Percentiles rank a stretch among this genome's conserved stretches.
These are phyloP conservation scores for Dallia pectoralis DNA, from an alignment of 2,797 vertebrate genomes.

Conservation along the genomic window DNA sequence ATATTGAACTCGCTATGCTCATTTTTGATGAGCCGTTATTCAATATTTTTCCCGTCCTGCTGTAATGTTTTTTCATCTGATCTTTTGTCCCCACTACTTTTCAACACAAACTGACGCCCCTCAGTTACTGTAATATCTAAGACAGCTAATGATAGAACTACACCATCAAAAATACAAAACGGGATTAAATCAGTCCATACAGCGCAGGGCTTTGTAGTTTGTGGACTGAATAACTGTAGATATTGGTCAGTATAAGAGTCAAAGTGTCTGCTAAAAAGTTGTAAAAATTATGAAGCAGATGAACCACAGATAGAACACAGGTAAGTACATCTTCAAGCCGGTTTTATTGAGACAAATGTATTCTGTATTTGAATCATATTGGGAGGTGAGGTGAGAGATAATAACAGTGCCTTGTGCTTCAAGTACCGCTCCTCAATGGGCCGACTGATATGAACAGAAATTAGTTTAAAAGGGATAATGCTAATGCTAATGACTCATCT, in stretches of 20 bases:
- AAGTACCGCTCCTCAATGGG: slow-evolving; percentile 18
- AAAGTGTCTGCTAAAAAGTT: not conserved
- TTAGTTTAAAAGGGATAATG: slow-evolving; percentile 21
- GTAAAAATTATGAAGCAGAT: not conserved
- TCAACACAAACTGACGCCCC: too few species aligned
- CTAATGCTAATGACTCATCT: slow-evolving; percentile 1
- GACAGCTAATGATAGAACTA: not conserved
- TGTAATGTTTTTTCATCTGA: too few species aligned
- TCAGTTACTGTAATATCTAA: not conserved
- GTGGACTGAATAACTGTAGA: not conserved
- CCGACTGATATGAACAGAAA: slow-evolving; percentile 43
- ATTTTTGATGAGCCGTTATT: too few species aligned
- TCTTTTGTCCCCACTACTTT: too few species aligned
- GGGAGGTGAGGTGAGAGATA: slow-evolving; percentile 10
- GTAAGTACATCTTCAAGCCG: not conserved
- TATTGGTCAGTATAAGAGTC: not conserved
- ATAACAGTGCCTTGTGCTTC: slow-evolving; percentile 10
- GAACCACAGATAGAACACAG: not conserved
- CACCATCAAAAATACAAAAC: not conserved
- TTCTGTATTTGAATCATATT: not conserved
- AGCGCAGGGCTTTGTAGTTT: not conserved
- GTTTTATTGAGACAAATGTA: not conserved
- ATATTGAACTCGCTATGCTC: too few species aligned
- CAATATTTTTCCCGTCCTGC: too few species aligned
- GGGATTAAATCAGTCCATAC: not conserved